phyloP scores from a whole-genome alignment of 2,888 invertebrate species.

The Drosophila kuntzei region DNA sequence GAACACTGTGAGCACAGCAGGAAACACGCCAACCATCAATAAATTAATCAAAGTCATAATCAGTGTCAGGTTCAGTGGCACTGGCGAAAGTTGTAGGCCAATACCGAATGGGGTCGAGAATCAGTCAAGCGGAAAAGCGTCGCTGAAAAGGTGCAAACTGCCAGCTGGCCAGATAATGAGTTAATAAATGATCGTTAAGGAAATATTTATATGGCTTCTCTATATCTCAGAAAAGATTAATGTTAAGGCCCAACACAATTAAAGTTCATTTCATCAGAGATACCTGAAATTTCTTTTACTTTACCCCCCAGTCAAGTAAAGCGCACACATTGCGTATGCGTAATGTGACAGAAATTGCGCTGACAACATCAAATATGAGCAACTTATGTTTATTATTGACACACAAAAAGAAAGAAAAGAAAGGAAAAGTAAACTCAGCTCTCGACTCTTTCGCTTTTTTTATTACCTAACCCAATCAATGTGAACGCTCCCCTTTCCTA shows the following conservation, averaged over 20 bases:
- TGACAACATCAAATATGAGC: constrained; percentile 71
- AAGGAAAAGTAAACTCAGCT: constrained; percentile 38
- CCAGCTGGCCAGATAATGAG: constrained; percentile 70
- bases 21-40: constrained; percentile 83
- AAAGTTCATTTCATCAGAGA: constrained; percentile 16
- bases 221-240: constrained; percentile 32
- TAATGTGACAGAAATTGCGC: constrained; percentile 57
- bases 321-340: constrained; percentile 59
- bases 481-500: constrained; percentile 45
- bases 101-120: constrained; percentile 24
- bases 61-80: constrained; percentile 80
- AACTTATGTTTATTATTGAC: constrained; percentile 80
- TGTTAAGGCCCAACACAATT: constrained; percentile 23
- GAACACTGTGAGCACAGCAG: constrained; percentile 53
- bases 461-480: constrained; percentile 78
- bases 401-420: constrained; percentile 6
- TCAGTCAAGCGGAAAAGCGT: constrained; percentile 60
- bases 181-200: constrained; percentile 72
- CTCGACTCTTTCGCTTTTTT: constrained; percentile 20
- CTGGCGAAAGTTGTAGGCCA: constrained; percentile 63
- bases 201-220: constrained; percentile 62
- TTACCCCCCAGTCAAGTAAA: not conserved
- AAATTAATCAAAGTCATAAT: constrained; percentile 84
- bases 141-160: constrained; percentile 73
- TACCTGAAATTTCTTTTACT: not conserved